Evolutionary conservation across 2,113 vertebrate species (phyloP).

Genomic region (Hoplias malabaricus): DNA sequence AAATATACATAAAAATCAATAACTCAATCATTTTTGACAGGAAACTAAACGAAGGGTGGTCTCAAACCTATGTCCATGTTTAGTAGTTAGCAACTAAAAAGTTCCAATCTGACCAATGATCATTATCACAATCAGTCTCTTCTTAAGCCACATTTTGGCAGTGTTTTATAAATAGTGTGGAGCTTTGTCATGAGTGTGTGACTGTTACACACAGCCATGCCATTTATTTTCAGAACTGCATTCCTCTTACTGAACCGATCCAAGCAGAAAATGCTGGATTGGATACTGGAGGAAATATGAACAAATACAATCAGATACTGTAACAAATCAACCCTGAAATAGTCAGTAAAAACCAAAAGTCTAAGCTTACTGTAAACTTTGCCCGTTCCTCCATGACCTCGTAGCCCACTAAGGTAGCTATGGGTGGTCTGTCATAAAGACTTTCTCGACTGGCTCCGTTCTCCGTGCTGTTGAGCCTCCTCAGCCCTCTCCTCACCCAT

Average conservation of each 20-base stretch:
- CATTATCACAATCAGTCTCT: not conserved
- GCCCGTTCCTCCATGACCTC: slow-evolving; percentile 89
- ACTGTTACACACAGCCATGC: not conserved
- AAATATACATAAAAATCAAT: too few species aligned
- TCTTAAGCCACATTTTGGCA: not conserved
- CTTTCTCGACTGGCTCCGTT: slow-evolving; percentile 13
- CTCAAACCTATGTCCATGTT: too few species aligned
- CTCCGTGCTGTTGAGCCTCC: not conserved
- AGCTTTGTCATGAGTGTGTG: slow-evolving; percentile 11
- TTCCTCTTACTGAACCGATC: too few species aligned
- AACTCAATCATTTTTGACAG: too few species aligned
- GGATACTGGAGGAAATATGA: too few species aligned
- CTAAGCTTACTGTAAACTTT: slow-evolving; percentile 85
- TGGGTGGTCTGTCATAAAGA: slow-evolving; percentile 77
- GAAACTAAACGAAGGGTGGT: too few species aligned
- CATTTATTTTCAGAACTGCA: not conserved
- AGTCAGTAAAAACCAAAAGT: not conserved
- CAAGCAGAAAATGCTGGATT: too few species aligned
- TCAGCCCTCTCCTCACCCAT: slow-evolving; percentile 49
- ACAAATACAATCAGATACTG: too few species aligned
- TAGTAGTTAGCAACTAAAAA: too few species aligned
- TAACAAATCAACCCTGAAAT: not conserved
- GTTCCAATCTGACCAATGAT: too few species aligned
- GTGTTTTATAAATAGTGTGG: not conserved
- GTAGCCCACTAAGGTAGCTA: slow-evolving; percentile 81